Evolutionary conservation across 2,113 vertebrate genomes (phyloP).

Genomic region (Anhinga anhinga): DNA sequence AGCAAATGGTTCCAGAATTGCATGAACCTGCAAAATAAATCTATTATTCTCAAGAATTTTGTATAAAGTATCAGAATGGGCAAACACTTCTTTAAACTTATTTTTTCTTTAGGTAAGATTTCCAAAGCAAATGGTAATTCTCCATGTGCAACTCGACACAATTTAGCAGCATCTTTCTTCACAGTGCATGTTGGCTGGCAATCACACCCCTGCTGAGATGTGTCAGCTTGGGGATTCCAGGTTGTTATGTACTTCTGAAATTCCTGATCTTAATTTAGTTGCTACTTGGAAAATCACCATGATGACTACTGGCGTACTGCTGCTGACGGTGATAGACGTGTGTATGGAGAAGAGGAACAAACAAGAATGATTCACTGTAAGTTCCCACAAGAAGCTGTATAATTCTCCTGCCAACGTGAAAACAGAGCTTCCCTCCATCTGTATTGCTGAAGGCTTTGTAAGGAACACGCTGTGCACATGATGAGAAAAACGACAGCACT

Average conservation of each 20-base stretch:
- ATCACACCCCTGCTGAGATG: neutral
- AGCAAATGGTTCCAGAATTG: neutral
- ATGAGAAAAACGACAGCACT: neutral
- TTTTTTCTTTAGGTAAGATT: neutral
- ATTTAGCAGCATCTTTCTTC: neutral
- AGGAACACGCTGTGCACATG: neutral
- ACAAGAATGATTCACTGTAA: conserved; percentile 31
- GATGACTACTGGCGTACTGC: neutral
- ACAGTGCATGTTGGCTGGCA: neutral
- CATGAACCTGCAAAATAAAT: neutral
- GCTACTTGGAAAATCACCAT: neutral
- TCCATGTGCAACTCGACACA: neutral
- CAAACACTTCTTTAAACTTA: neutral
- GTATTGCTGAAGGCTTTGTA: neutral
- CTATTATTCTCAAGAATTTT: neutral
- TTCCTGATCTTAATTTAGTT: conserved; percentile 15
- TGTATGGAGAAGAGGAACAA: neutral
- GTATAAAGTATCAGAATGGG: neutral
- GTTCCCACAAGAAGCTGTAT: conserved; percentile 5
- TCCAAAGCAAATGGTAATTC: neutral
- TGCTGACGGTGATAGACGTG: neutral
- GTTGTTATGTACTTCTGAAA: neutral
- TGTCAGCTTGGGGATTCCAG: conserved; percentile 6
- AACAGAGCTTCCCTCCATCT: conserved; percentile 35
- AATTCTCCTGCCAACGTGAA: conserved; percentile 7